Evolutionary conservation across 2,888 invertebrate species (phyloP), one percentile per base, ranked within the genome.

Genomic region (Drosophila falleni): DNA sequence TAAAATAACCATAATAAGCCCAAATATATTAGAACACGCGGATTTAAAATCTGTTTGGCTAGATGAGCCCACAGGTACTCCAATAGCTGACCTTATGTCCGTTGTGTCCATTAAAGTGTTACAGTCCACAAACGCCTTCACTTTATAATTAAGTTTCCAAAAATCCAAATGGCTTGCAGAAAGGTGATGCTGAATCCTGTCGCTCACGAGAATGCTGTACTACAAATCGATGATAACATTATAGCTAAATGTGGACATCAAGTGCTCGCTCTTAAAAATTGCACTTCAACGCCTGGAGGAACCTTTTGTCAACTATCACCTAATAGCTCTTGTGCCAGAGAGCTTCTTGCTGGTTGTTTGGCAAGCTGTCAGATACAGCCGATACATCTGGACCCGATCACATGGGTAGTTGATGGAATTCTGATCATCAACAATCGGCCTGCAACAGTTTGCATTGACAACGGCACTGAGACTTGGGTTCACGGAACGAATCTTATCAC

Each of bases 31-130:
- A n/a, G n/a, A n/a, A n/a, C n/a, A n/a, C 6, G 26, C 26, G 4
- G 26, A 54, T 37, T 56, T 44, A 5, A 56, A 46, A 41, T 42
- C 41, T 46, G 31, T 50, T 54, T 66, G 60, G 60, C 13, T 55
- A 3, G 60, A 60, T 5, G 49, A 61, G 9, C 51, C 51, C 51
- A 51, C 39, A 13, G 37, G 37, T 11, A 51, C 26, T 2, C 10
- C 39, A 15, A 39, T 15, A 39, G 15, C 15, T 39, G 39, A 39
- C 4, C 6, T 39, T 39, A 9, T 15, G 15, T 39, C 15, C 39
- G 15, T 39, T 39, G 15, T 15, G 3, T 39, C 6, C 26, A 5
- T 19, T 19, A 19, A 19, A 19, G 19, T 19, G 19, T 19, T 19
- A 19, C 19, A 19, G 19, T 19, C 19, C 19, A 19, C 19, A 19